Evolutionary conservation across 1,140 invertebrate genomes (phyloP).

Genomic region (Bombus pyrosoma): DNA sequence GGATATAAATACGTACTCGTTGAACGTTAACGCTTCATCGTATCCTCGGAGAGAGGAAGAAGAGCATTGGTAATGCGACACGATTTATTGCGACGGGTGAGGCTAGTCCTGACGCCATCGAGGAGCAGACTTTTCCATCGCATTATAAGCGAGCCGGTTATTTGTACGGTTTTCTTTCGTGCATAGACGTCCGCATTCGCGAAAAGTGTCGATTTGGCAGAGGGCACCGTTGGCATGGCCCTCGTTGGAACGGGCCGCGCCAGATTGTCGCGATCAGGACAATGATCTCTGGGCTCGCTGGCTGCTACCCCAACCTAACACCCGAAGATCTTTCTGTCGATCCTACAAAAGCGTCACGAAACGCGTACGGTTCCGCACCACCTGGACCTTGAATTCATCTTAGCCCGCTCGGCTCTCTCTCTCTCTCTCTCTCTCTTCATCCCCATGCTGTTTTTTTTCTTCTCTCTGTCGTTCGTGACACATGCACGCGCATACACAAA

Average conservation of each 20-base stretch:
- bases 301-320: conserved; percentile 24
- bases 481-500: background rate
- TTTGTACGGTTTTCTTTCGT: conserved; percentile 46
- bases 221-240: conserved; percentile 52
- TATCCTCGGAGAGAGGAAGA: background rate
- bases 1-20: background rate
- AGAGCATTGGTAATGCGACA: background rate
- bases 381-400: conserved; percentile 49
- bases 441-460: background rate
- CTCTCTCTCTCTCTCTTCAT: background rate
- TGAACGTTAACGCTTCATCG: background rate
- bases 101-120: too few relatives aligned
- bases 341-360: conserved; percentile 46
- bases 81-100: background rate
- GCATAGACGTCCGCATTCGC: conserved; percentile 37
- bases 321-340: conserved; percentile 49
- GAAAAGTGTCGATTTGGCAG: conserved; percentile 60
- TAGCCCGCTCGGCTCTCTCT: background rate
- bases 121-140: too few relatives aligned
- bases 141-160: conserved; percentile 35
- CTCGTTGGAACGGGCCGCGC: conserved; percentile 32
- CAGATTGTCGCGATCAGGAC: conserved; percentile 64
- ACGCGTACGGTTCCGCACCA: conserved; percentile 33
- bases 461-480: conserved; percentile 9
- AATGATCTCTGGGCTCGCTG: conserved; percentile 56